phyloP scores from a whole-genome alignment of 1,140 invertebrate species.

The Drosophila setifemur region DNA sequence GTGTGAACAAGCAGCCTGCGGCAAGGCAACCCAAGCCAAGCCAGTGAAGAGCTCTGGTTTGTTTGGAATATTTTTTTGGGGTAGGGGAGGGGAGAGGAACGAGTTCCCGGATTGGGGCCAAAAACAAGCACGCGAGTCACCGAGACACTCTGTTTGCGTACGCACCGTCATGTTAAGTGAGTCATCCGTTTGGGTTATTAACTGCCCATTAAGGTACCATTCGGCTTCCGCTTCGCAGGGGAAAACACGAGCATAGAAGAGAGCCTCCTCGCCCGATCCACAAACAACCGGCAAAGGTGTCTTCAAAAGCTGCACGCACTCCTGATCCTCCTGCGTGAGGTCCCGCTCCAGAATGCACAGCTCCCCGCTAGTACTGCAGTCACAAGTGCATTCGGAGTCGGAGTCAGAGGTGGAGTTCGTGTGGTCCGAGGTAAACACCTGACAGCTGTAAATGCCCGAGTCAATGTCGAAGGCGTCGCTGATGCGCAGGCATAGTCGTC shows the following conservation, averaged over 20 bases:
- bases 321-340: conserved; percentile 29
- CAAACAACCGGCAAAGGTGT: conserved; percentile 65
- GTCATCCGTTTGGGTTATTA: conserved; percentile 52
- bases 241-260: conserved; percentile 78
- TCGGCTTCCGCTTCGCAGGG: conserved; percentile 65
- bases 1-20: conserved; percentile 54
- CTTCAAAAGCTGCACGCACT: conserved; percentile 67
- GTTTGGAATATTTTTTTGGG: too few species aligned
- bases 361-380: conserved; percentile 71
- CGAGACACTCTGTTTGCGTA: conserved; percentile 20
- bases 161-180: conserved; percentile 79
- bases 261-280: conserved; percentile 47
- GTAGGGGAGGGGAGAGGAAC: too few species aligned
- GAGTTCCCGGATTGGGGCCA: conserved; percentile 16
- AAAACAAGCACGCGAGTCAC: conserved; percentile 3
- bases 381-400: conserved; percentile 28
- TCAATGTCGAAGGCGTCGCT: conserved; percentile 87
- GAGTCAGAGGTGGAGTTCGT: background rate
- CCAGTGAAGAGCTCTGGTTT: background rate
- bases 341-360: conserved; percentile 70
- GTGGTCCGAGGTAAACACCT: conserved; percentile 81
- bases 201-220: conserved; percentile 76
- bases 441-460: conserved; percentile 88
- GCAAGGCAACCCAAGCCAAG: conserved; percentile 15
- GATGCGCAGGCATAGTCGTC: conserved; percentile 85